Evolutionary conservation across 2,888 invertebrate species (phyloP).

Genomic region (Argyresthia albistria): DNA sequence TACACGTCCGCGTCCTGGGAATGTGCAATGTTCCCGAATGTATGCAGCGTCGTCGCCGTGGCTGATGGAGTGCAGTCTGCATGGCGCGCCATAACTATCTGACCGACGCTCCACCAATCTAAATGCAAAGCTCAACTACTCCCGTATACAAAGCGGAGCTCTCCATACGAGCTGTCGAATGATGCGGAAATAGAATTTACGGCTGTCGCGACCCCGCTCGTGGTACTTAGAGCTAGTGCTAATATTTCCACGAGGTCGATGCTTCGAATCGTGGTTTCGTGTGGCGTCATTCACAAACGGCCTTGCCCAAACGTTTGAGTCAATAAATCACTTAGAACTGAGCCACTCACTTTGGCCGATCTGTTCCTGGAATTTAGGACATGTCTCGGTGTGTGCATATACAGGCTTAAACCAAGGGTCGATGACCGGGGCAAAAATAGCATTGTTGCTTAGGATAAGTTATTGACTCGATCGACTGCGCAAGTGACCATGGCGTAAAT

Average conservation of each 20-base stretch:
- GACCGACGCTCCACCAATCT: constrained; percentile 29
- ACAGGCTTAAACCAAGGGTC: not conserved
- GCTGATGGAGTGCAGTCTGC: constrained; percentile 36
- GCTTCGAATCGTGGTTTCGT: constrained; percentile 20
- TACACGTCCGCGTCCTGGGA: constrained; percentile 27
- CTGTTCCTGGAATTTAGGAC: not conserved
- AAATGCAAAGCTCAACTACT: constrained; percentile 29
- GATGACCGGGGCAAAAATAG: not conserved
- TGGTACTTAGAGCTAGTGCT: not conserved
- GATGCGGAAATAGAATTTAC: constrained; percentile 56
- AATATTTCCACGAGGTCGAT: constrained; percentile 9
- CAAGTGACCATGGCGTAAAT: not conserved
- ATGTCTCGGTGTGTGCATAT: not conserved
- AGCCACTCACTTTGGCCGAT: not conserved
- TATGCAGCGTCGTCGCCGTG: constrained; percentile 14
- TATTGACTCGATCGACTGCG: not conserved
- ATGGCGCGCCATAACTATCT: constrained; percentile 27
- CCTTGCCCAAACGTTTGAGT: constrained; percentile 38
- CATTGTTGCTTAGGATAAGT: not conserved
- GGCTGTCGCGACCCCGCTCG: constrained; percentile 32
- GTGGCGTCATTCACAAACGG: constrained; percentile 47
- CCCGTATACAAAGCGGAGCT: too few species aligned
- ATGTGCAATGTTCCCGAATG: constrained; percentile 16
- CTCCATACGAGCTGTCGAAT: constrained; percentile 18
- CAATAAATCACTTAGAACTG: not conserved